Conservation (phyloP, 2,113 vertebrate genomes). For the Caretta caretta region DNA sequence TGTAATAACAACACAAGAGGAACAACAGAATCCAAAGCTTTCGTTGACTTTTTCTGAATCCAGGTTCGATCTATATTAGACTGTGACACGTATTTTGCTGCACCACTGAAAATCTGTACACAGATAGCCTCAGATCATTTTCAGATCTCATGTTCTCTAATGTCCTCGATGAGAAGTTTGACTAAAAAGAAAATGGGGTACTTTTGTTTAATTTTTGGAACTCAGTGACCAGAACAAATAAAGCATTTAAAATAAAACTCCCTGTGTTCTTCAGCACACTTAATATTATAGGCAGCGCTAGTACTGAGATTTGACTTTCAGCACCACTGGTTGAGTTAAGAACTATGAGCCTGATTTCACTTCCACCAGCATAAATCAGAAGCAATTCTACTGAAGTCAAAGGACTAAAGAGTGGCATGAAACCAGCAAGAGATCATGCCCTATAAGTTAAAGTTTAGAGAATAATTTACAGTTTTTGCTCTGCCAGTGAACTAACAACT, state of each 20-base stretch:
- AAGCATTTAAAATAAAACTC: not conserved
- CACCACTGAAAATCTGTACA: too few relatives aligned
- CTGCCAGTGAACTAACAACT: not conserved
- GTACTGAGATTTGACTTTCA: not conserved
- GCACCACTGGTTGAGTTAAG: not conserved
- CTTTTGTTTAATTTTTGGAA: not conserved
- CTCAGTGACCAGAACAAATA: accelerated
- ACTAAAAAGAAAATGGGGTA: not conserved
- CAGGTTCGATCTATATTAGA: too few relatives aligned
- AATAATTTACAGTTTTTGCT: not conserved
- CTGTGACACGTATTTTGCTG: too few relatives aligned
- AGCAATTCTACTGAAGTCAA: not conserved
- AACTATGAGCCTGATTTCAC: not conserved
- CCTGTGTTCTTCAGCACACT: not conserved
- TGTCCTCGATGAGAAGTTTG: accelerated
- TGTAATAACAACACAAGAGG: not conserved
- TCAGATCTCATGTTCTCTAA: not conserved
- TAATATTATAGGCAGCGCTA: not conserved
- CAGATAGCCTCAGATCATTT: not conserved
- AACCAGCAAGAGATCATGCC: not conserved
- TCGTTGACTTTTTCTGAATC: not conserved
- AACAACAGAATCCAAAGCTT: not conserved
- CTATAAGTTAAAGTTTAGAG: accelerated
- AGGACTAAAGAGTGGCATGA: not conserved
- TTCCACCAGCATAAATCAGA: not conserved